Conservation (phyloP, 2,888 invertebrate genomes). For the Apamea anceps region DNA sequence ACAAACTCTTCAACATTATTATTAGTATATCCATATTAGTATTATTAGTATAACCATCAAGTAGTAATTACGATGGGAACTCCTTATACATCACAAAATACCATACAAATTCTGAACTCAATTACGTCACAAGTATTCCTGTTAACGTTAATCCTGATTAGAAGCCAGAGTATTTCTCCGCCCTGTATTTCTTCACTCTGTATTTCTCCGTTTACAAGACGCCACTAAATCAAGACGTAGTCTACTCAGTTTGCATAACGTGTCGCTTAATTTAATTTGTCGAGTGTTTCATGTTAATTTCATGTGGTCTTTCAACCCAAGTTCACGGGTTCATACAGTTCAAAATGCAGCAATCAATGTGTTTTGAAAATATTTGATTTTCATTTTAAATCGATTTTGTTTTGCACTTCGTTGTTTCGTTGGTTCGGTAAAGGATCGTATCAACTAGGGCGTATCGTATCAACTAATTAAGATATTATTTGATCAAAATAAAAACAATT, state of each 20-base stretch:
- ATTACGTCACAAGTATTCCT: conserved; percentile 30
- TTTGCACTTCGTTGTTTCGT: not conserved
- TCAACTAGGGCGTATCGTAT: conserved; percentile 12
- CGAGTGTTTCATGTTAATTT: conserved; percentile 33
- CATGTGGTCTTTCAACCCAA: conserved; percentile 35
- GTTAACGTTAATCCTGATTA: conserved; percentile 43
- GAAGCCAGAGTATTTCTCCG: conserved; percentile 14
- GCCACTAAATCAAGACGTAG: conserved; percentile 37
- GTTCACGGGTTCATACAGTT: conserved; percentile 35
- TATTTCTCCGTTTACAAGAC: conserved; percentile 22
- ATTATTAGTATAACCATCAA: not conserved
- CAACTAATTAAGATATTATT: not conserved
- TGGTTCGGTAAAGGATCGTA: not conserved
- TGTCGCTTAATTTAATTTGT: conserved; percentile 47
- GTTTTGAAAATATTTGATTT: not conserved
- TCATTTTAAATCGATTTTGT: not conserved
- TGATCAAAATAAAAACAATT: not conserved
- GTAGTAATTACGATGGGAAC: not conserved
- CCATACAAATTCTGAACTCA: conserved; percentile 20
- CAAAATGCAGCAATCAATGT: conserved; percentile 22
- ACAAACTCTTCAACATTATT: not conserved
- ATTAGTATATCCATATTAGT: no score
- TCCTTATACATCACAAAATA: not conserved
- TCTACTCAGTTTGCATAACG: conserved; percentile 36
- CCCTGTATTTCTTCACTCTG: not conserved